Conservation (phyloP, 2,113 vertebrate genomes). For the Dasyprocta punctata region DNA sequence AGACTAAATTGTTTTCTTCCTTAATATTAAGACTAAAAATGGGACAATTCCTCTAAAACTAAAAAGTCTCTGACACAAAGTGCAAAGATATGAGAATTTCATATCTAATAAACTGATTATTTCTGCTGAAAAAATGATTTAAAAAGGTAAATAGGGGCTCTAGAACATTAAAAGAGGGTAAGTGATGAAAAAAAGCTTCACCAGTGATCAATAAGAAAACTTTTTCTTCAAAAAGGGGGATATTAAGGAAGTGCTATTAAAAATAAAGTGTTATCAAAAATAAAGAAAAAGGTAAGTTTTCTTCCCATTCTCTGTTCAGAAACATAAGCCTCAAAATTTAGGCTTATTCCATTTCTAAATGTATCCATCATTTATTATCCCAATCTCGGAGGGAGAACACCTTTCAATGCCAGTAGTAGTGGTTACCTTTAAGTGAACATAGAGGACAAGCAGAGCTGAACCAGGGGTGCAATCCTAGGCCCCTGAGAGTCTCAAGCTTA, state of each 20-base stretch:
- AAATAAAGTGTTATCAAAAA: not conserved
- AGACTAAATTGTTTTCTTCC: not conserved
- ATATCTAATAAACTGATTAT: not conserved
- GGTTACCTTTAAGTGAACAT: not conserved
- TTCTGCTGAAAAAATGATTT: constrained; percentile 6
- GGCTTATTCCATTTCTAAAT: not conserved
- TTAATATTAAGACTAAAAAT: not conserved
- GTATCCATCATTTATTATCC: not conserved
- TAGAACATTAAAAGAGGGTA: not conserved
- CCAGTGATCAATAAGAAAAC: not conserved
- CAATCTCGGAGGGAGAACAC: not conserved
- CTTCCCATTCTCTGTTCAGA: not conserved
- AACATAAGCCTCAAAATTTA: not conserved
- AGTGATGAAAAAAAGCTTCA: not conserved
- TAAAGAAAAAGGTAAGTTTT: not conserved
- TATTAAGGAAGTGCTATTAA: not conserved
- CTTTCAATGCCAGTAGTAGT: not conserved
- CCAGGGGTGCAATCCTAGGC: not conserved
- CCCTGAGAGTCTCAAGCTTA: not conserved
- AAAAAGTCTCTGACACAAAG: not conserved
- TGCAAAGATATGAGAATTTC: not conserved
- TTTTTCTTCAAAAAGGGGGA: not conserved
- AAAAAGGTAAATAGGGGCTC: not conserved
- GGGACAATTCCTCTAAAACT: not conserved
- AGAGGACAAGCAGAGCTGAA: not conserved